A percentile compares a stretch with the other conserved stretches of the same genome.
phyloP scores from a whole-genome alignment of 1,140 invertebrate species.

The Ditylenchus dipsaci region DNA sequence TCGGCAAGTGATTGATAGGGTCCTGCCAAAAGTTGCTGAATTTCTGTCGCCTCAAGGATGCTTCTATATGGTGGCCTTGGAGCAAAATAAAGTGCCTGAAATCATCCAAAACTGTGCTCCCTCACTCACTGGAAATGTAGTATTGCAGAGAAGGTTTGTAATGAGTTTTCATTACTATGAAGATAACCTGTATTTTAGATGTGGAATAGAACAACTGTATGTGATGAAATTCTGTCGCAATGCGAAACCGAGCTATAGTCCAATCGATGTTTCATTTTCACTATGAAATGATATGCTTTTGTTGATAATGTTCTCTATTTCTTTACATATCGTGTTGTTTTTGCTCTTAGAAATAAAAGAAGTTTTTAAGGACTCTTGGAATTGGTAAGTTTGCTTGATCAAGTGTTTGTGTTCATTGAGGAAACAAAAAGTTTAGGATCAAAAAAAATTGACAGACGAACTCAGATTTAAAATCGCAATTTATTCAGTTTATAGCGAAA shows the following conservation, averaged over 20 bases:
- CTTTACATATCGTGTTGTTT: no score
- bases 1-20: constrained; percentile 36
- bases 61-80: constrained; percentile 54
- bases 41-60: constrained; percentile 42
- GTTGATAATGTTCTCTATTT: no score
- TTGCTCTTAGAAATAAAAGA: no score
- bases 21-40: constrained; percentile 41
- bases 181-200: constrained; percentile 30
- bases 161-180: background rate
- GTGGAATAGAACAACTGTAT: constrained; percentile 52
- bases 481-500: no score
- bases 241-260: background rate
- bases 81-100: constrained; percentile 42
- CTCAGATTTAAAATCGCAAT: no score
- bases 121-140: background rate
- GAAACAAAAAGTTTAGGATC: no score
- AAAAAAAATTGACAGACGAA: no score
- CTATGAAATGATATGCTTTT: no score
- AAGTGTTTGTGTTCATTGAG: no score
- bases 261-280: no score
- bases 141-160: constrained; percentile 2
- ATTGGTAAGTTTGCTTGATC: no score
- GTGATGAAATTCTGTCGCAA: constrained; percentile 39
- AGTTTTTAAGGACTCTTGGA: no score
- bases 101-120: constrained; percentile 14